Conservation (phyloP, 2,113 vertebrate species). For the Gnathonemus longibarbis region DNA sequence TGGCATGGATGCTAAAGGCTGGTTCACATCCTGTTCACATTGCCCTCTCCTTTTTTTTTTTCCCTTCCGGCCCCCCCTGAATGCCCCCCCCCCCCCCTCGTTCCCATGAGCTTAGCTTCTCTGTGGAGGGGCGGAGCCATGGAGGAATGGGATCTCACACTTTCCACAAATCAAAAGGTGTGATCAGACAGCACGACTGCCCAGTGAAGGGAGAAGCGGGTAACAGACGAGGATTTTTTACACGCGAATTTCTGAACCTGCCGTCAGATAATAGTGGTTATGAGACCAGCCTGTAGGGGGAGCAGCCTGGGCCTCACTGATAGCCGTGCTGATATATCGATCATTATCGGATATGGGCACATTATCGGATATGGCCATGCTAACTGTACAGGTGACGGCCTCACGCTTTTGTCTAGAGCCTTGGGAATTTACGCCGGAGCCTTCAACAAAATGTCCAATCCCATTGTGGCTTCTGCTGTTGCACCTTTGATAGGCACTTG, state of each 20-base stretch:
- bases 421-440: neutral
- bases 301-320: neutral
- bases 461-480: neutral
- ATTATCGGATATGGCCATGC: neutral
- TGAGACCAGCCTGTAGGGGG: neutral
- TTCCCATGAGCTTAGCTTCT: neutral
- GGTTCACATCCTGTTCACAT: slow-evolving; percentile 29
- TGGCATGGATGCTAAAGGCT: slow-evolving; percentile 44
- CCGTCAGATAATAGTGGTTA: neutral
- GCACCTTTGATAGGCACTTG: neutral
- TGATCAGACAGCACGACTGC: neutral
- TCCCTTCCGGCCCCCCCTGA: slow-evolving; percentile 12
- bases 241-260: neutral
- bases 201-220: neutral
- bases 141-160: neutral
- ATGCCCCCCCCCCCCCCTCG: neutral
- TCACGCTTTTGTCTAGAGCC: neutral
- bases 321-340: neutral
- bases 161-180: neutral
- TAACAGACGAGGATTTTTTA: neutral
- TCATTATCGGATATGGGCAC: neutral
- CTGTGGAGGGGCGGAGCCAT: neutral
- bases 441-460: neutral
- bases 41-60: slow-evolving; percentile 11
- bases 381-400: neutral